Conservation (phyloP, 2,113 vertebrate species). For the Salvelinus fontinalis region DNA sequence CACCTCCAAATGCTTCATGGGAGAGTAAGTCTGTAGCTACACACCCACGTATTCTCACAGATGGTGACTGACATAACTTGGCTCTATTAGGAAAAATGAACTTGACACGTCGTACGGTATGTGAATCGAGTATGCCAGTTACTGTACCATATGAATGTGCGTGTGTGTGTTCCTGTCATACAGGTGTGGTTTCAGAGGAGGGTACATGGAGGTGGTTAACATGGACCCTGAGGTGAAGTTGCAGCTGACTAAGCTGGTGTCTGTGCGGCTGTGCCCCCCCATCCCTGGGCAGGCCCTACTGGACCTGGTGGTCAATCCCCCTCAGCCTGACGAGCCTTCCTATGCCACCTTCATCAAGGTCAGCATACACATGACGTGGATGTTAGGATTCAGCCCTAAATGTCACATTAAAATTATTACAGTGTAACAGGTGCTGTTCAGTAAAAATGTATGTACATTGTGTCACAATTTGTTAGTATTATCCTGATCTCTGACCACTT, state of each 20-base stretch:
- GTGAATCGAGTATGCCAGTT: no score
- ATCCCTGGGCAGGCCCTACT: slow-evolving; percentile 83
- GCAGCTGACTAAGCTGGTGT: slow-evolving; percentile 84
- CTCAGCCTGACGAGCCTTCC: slow-evolving; percentile 82
- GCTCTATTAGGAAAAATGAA: background rate
- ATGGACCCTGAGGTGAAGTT: slow-evolving; percentile 82
- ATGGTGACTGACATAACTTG: background rate
- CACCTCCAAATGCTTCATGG: slow-evolving; percentile 92
- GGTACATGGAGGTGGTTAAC: slow-evolving; percentile 92
- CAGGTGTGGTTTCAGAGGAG: slow-evolving; percentile 89
- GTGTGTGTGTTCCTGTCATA: background rate
- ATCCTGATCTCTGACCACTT: background rate
- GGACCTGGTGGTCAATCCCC: slow-evolving; percentile 78
- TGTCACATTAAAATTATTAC: background rate
- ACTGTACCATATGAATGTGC: background rate
- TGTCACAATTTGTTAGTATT: background rate
- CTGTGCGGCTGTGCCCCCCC: slow-evolving; percentile 84
- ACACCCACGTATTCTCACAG: background rate
- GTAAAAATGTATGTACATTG: background rate
- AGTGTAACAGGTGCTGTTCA: background rate
- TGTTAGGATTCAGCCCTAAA: background rate
- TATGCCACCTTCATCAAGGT: slow-evolving; percentile 79
- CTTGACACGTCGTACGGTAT: no score
- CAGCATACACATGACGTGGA: background rate
- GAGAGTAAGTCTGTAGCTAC: slow-evolving; percentile 80